Evolutionary conservation across 2,113 vertebrate species (phyloP).

Genomic region (Mohoua ochrocephala): DNA sequence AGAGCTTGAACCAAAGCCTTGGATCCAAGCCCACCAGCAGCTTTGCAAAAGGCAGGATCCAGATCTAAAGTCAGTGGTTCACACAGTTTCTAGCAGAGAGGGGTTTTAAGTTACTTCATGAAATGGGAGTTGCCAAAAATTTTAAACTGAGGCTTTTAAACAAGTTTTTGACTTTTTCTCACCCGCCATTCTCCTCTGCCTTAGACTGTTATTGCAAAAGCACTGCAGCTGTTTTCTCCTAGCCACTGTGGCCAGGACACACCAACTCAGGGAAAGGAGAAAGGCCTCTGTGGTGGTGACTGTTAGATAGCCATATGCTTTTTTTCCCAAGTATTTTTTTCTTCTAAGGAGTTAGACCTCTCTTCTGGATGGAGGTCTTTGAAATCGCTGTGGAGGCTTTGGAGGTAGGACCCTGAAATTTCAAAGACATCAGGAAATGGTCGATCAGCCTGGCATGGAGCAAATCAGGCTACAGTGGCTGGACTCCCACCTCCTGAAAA

Average conservation of each 20-base stretch:
- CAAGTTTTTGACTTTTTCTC: not conserved
- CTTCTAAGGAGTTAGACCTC: not conserved
- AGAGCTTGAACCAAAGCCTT: slow-evolving; percentile 4
- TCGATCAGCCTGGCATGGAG: not conserved
- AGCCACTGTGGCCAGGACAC: not conserved
- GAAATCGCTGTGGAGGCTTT: not conserved
- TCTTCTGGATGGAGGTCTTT: not conserved
- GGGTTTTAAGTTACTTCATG: not conserved
- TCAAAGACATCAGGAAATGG: not conserved
- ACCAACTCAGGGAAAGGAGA: not conserved
- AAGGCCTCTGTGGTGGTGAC: not conserved
- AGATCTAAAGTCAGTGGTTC: not conserved
- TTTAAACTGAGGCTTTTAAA: not conserved
- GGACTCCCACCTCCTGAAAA: not conserved
- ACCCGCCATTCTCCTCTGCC: not conserved
- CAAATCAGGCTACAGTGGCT: not conserved
- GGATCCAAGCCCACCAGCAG: not conserved
- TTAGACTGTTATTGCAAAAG: not conserved
- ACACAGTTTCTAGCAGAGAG: not conserved
- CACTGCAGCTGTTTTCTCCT: not conserved
- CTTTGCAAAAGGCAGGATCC: not conserved
- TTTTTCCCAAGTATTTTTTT: not conserved
- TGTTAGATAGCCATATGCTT: not conserved
- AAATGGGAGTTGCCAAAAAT: not conserved
- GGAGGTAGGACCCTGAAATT: not conserved